Base-by-base conservation (phyloP, 1,140 invertebrate genomes). In the Globodera ellingtonae region DNA sequence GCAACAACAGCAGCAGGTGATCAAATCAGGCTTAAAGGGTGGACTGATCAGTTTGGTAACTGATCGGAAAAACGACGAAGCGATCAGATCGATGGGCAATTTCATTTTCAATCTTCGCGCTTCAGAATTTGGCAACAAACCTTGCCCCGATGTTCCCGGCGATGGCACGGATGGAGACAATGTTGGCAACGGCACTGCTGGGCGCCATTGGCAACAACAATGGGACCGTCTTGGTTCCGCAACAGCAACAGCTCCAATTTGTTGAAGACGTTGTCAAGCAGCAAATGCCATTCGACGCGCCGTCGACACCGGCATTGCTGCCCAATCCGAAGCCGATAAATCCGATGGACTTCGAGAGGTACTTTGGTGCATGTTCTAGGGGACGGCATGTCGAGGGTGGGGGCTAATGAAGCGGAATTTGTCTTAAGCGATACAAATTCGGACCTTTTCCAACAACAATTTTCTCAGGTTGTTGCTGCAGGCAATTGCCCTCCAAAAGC, bases 301-400 rank as follows among this genome's bases (percentile, higher is more conserved):
- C 52, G 52, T 9, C 52, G 52, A 9, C 56, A 62, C 5, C 18
- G 56, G 10, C 56, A 18, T 6, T 21, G 18, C 35, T 70, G 4
- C 67, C 67, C 21, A 44, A 35, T 10, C 67, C 67, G 46, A 35
- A 44, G 7, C 67, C 67, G 35, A 70, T 70, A 9, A 70, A 70
- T 18, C 67, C 67, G 67, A 47, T 70, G 67, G 67, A 70, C 10
- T 44, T 70, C 24, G 67, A 70, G 35, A 70, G 67, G 67, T 70
- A 35, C 1, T 35, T 35, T 35, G 35, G 35, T 35, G 35, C 35
- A 35, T 35, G 1, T 35, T 35, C 35, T 24, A 2, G 35, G 35
- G 35, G 35, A 3, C 35, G 35, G 1, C 35, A 35, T 35, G 35
- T 35, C 35, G 35, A 2, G 35, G 35, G 35, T 35, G 1, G 35